Conservation (phyloP, 1,140 invertebrate genomes). For the Scaptomyza pallida region DNA sequence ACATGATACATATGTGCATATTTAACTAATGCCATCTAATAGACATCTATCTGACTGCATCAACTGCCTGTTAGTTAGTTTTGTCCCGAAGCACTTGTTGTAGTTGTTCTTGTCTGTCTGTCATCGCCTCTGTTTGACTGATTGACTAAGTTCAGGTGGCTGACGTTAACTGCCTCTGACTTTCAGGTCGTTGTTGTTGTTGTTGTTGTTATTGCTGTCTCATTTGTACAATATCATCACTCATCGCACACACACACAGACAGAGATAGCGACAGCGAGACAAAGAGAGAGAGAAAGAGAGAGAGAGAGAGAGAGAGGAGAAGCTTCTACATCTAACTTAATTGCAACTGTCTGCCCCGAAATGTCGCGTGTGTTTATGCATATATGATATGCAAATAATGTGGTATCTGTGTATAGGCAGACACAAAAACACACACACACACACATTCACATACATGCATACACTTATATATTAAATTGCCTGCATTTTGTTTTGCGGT, state of each 20-base stretch:
- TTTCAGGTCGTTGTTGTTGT: slow-evolving; percentile 35
- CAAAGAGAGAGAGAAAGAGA: slow-evolving; percentile 4
- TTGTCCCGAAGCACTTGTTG: slow-evolving; percentile 11
- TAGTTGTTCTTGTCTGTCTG: slow-evolving; percentile 20
- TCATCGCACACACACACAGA: slow-evolving; percentile 17
- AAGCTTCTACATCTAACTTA: slow-evolving; percentile 61
- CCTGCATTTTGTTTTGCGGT: slow-evolving; percentile 2
- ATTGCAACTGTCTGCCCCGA: slow-evolving; percentile 68
- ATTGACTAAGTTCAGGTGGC: slow-evolving; percentile 67
- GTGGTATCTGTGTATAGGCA: slow-evolving; percentile 68
- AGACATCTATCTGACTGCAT: slow-evolving; percentile 19
- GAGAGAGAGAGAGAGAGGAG: not conserved
- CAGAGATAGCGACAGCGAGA: slow-evolving; percentile 15
- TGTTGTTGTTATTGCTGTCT: slow-evolving; percentile 20
- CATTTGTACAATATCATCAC: slow-evolving; percentile 55
- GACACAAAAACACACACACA: slow-evolving; percentile 10
- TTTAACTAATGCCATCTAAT: slow-evolving; percentile 43
- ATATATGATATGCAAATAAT: slow-evolving; percentile 83
- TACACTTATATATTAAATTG: slow-evolving; percentile 31
- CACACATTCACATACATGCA: not conserved
- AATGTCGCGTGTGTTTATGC: slow-evolving; percentile 75
- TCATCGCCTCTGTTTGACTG: slow-evolving; percentile 59
- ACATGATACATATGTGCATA: slow-evolving; percentile 49
- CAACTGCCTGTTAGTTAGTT: slow-evolving; percentile 33
- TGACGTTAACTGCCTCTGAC: slow-evolving; percentile 44